Conservation (phyloP, 2,113 vertebrate species). For the Diadophis punctatus region DNA sequence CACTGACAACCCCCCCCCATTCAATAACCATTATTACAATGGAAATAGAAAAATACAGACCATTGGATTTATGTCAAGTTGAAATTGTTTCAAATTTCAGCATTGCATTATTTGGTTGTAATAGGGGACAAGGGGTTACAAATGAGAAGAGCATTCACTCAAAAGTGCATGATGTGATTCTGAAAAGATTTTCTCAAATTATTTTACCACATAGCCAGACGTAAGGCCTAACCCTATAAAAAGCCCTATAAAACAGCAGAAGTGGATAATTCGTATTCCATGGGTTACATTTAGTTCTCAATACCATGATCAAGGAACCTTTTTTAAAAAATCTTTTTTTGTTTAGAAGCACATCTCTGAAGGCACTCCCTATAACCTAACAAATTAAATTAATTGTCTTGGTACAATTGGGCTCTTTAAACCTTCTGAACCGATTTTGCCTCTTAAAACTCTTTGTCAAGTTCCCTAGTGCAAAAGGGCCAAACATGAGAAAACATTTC, state of each 20-base stretch:
- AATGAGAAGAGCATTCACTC: background rate
- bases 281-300: background rate
- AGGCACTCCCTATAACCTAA: background rate
- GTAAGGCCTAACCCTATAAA: background rate
- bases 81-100: background rate
- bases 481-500: background rate
- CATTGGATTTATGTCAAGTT: background rate
- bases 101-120: background rate
- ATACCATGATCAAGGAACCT: background rate
- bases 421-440: background rate
- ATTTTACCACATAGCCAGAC: background rate
- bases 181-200: background rate
- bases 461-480: background rate
- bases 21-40: background rate
- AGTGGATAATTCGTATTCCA: background rate
- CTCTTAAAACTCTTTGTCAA: background rate
- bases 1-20: background rate
- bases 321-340: background rate
- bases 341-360: background rate
- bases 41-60: background rate
- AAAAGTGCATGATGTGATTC: background rate
- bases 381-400: background rate
- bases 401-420: background rate
- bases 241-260: background rate
- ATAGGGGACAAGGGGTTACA: background rate